phyloP scores from a whole-genome alignment of 1,140 invertebrate genomes.

The Papilio helenus region DNA sequence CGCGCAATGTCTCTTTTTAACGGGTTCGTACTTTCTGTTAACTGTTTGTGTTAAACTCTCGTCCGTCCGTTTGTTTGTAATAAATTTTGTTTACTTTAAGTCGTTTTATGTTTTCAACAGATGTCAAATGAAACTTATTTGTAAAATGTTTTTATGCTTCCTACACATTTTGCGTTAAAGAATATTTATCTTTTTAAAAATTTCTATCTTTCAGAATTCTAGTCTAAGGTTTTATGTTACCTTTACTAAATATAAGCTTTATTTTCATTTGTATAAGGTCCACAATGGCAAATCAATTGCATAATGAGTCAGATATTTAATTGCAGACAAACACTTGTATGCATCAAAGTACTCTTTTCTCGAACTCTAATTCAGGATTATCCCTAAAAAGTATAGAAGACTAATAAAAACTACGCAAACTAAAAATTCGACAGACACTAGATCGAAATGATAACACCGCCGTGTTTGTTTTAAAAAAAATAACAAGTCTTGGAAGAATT shows the following conservation, averaged over 20 bases:
- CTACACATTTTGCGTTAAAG: not conserved
- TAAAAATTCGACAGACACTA: no score
- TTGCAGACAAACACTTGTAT: no score
- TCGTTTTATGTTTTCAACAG: not conserved
- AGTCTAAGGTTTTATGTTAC: not conserved
- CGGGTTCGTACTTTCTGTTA: conserved; percentile 48
- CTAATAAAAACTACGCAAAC: no score
- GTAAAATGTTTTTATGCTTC: not conserved
- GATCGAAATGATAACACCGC: no score
- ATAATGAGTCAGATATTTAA: not conserved
- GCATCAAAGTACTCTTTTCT: no score
- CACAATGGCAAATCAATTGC: conserved; percentile 8
- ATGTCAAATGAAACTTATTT: not conserved
- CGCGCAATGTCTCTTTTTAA: conserved; percentile 47
- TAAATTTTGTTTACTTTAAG: not conserved
- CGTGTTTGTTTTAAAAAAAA: no score
- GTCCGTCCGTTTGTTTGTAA: conserved; percentile 41
- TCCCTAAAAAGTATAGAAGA: no score
- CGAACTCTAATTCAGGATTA: no score
- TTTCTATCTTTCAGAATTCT: not conserved
- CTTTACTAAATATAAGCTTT: not conserved
- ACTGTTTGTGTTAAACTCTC: conserved; percentile 46
- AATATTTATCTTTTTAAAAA: not conserved
- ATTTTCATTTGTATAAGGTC: not conserved
- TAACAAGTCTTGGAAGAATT: not conserved